These are phyloP conservation scores for Odobenus rosmarus DNA, from an alignment of 2,113 vertebrate genomes.

Conservation along the genomic window DNA sequence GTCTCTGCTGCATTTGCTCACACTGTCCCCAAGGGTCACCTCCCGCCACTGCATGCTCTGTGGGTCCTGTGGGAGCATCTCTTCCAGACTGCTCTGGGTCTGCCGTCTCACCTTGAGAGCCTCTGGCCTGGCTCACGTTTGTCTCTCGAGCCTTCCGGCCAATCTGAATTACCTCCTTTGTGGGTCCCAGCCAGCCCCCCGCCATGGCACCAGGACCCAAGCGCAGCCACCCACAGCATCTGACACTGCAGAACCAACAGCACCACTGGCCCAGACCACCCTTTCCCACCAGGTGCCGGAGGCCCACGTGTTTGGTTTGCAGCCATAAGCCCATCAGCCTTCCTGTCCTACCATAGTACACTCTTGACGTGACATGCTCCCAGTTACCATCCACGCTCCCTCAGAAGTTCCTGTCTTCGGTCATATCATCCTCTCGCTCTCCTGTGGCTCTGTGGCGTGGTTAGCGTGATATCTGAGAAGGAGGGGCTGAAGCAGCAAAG, in stretches of 20 bases:
- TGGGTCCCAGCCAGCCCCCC: not conserved
- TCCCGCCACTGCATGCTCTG: fast-evolving
- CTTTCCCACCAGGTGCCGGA: fast-evolving
- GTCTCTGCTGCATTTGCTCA: fast-evolving
- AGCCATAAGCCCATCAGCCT: fast-evolving
- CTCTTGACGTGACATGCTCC: not conserved
- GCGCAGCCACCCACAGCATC: not conserved
- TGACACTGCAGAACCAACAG: fast-evolving
- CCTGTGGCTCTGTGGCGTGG: not conserved
- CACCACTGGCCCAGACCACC: fast-evolving
- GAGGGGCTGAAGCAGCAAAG: not conserved
- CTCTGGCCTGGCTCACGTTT: not conserved
- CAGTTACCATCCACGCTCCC: not conserved
- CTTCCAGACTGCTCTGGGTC: not conserved
- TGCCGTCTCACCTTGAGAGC: fast-evolving
- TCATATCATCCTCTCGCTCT: fast-evolving
- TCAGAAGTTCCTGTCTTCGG: fast-evolving
- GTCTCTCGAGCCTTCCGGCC: not conserved
- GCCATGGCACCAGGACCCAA: fast-evolving
- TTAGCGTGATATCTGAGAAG: no score
- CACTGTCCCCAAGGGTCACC: fast-evolving
- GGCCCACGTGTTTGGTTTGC: not conserved
- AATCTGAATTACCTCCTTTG: not conserved
- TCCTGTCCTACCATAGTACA: fast-evolving
- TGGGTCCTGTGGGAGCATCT: fast-evolving